phyloP scores from a whole-genome alignment of 2,797 vertebrate species.

The Chrysocyon brachyurus region DNA sequence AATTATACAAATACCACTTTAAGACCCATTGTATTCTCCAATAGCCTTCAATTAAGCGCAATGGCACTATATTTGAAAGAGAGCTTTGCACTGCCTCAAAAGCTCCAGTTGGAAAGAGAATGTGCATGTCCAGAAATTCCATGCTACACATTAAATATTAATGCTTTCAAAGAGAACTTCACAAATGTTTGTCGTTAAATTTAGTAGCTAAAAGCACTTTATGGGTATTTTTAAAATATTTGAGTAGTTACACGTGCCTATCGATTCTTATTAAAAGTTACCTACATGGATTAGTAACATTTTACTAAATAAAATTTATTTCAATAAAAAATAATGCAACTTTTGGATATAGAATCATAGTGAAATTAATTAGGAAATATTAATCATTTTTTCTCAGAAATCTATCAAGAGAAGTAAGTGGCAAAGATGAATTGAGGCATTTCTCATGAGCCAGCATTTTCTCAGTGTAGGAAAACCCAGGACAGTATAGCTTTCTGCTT shows the following conservation, averaged over 20 bases:
- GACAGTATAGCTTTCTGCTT: neutral
- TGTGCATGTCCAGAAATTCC: slow-evolving; percentile 32
- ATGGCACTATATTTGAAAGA: neutral
- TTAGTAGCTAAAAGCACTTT: neutral
- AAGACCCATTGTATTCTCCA: slow-evolving; percentile 53
- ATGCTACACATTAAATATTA: slow-evolving; percentile 15
- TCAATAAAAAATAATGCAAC: slow-evolving; percentile 34
- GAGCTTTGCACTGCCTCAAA: slow-evolving; percentile 56
- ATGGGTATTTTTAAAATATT: slow-evolving; percentile 29
- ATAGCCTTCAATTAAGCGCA: slow-evolving; percentile 52
- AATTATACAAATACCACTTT: slow-evolving; percentile 71
- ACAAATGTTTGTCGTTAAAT: neutral
- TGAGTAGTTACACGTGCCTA: neutral
- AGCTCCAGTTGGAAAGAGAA: slow-evolving; percentile 42
- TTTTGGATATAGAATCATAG: slow-evolving; percentile 1
- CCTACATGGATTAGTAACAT: slow-evolving; percentile 36
- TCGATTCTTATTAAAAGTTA: slow-evolving; percentile 29
- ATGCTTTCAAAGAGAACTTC: slow-evolving; percentile 51
- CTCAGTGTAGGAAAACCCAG: neutral
- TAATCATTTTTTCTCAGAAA: slow-evolving; percentile 64
- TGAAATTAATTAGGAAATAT: slow-evolving; percentile 53
- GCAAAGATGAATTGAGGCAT: neutral
- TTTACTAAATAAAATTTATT: slow-evolving; percentile 63
- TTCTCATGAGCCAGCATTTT: slow-evolving; percentile 11
- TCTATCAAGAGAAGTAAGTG: slow-evolving; percentile 21